Percentiles rank a stretch among this genome's conserved stretches.
Evolutionary conservation across 2,797 vertebrate genomes (phyloP).

Genomic region (Hapalemur alaotrensis): DNA sequence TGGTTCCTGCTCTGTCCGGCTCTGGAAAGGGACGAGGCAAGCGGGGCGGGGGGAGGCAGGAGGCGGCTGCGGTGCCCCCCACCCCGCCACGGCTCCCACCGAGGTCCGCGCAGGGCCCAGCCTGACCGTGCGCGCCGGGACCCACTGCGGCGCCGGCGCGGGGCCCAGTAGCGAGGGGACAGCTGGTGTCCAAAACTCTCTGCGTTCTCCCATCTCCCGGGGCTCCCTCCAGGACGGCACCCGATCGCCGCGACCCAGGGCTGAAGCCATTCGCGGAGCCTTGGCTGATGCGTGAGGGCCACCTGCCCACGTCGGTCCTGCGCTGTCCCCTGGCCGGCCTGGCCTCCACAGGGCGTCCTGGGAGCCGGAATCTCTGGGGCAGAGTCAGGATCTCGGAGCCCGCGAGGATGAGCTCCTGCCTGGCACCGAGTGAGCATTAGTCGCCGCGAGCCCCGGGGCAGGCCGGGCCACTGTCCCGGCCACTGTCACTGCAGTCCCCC

Average conservation of each 20-base stretch:
- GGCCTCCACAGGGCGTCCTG: background rate
- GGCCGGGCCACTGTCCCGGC: background rate
- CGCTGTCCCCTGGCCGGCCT: background rate
- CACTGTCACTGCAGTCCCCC: too few species aligned
- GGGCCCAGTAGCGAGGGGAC: background rate
- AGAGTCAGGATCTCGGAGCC: background rate
- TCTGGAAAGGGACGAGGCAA: conserved; percentile 63
- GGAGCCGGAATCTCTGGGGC: background rate
- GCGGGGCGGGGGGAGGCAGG: too few species aligned
- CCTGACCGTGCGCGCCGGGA: too few species aligned
- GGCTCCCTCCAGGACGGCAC: background rate
- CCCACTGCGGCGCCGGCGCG: too few species aligned
- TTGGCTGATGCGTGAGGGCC: background rate
- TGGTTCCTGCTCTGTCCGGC: conserved; percentile 63
- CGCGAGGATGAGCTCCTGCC: background rate
- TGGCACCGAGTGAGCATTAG: too few species aligned
- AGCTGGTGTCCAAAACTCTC: background rate
- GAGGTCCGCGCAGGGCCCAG: background rate
- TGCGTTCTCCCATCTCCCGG: background rate
- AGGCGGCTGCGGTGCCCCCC: too few species aligned
- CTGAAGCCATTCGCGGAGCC: background rate
- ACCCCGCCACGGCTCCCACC: background rate
- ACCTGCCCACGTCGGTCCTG: too few species aligned
- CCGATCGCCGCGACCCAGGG: background rate
- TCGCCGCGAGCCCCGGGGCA: background rate